Conservation (phyloP, 2,113 vertebrate genomes). For the Orientallactaga bullata region DNA sequence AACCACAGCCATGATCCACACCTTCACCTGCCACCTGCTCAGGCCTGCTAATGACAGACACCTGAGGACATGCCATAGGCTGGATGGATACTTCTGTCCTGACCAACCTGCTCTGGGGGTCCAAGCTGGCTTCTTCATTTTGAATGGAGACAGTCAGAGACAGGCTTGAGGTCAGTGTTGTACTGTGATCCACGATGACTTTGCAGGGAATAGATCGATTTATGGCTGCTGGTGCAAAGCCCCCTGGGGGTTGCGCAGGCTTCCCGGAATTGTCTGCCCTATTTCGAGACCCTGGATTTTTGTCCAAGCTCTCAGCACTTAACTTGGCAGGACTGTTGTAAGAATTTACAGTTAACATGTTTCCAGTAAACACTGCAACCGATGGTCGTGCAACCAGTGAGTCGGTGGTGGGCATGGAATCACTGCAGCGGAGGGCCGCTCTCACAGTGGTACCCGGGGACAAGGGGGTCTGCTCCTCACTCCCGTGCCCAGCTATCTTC, state of each 20-base stretch:
- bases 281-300: constrained; percentile 81
- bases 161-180: constrained; percentile 87
- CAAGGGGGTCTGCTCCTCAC: constrained; percentile 83
- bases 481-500: constrained; percentile 87
- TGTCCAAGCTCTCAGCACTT: constrained; percentile 86
- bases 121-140: constrained; percentile 82
- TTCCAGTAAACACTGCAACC: constrained; percentile 87
- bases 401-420: constrained; percentile 76
- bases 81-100: constrained; percentile 87
- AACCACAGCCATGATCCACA: constrained; percentile 84
- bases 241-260: constrained; percentile 79
- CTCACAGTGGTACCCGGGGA: constrained; percentile 82
- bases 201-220: constrained; percentile 92
- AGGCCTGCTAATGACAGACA: constrained; percentile 91
- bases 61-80: constrained; percentile 88
- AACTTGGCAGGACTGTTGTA: constrained; percentile 83
- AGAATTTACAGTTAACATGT: constrained; percentile 85
- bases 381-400: constrained; percentile 80
- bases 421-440: constrained; percentile 84
- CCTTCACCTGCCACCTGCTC: constrained; percentile 85
- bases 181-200: constrained; percentile 91
- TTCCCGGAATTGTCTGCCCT: constrained; percentile 85
- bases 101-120: constrained; percentile 84
- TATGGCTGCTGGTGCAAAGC: constrained; percentile 85
- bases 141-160: constrained; percentile 86